Base-by-base conservation (phyloP, 2,113 vertebrate species). In the Podilymbus podiceps region DNA sequence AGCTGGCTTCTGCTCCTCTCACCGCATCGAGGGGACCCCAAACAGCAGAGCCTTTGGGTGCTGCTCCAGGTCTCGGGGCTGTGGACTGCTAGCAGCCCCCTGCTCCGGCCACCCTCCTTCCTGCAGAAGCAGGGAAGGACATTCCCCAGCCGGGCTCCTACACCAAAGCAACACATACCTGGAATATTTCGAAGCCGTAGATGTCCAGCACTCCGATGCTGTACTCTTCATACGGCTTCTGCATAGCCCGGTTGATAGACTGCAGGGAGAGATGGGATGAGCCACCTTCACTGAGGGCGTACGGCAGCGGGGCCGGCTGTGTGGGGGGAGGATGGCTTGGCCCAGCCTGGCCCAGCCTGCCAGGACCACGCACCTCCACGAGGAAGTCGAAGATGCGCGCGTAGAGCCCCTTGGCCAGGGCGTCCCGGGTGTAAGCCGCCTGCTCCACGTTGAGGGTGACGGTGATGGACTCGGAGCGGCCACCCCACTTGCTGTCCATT, bases 161-260 rank as follows among this genome's bases (percentile, higher is more conserved):
- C 23, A 59, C 42, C 33, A 6, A 44, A 55, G 30, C 60, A 47
- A 21, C 19, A 71, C 58, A 0, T 56, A 99, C 99, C 99, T 99
- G 98, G 94, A 99, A 99, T 97, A 99, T 99, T 98, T 99, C 99
- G 8, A 99, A 99, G 73, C 99, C 99, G 0, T 99, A 99, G 97
- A 99, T 99, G 95, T 99, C 99, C 31, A 99, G 98, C 56, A 99
- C 99, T 1, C 99, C 99, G 0, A 99, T 95, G 66, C 99, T 99
- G 97, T 99, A 99, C 72, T 99, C 99, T 83, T 99, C 98, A 2
- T 98, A 5, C 0, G 99, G 99, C 89, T 99, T 99, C 97, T 98
- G 99, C 92, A 99, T 99, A 9, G 99, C 99, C 52, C 98, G 98
- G 95, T 99, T 99, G 95, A 99, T 98, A 60, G 99, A 98, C 99